Evolutionary conservation across 2,888 invertebrate genomes (phyloP).

Genomic region (Latrodectus hesperus): DNA sequence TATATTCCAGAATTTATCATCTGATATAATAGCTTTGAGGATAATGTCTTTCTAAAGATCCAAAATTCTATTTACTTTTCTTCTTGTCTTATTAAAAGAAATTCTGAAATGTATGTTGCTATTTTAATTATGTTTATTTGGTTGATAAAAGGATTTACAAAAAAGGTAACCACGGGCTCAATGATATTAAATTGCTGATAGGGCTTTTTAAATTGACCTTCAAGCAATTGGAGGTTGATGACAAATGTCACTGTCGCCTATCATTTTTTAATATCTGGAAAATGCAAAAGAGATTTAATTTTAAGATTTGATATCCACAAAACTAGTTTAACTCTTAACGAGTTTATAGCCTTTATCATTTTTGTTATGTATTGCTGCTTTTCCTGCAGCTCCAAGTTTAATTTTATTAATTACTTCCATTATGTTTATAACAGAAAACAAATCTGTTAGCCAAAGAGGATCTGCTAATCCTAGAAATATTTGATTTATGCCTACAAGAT

Average conservation of each 20-base stretch:
- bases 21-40: too few relatives aligned
- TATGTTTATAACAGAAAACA: too few relatives aligned
- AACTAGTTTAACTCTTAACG: slow-evolving; percentile 20
- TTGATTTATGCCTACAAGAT: background rate
- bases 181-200: slow-evolving; percentile 23
- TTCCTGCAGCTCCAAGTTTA: too few relatives aligned
- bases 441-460: background rate
- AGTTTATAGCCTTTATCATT: slow-evolving; percentile 10
- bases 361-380: background rate
- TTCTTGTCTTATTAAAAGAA: too few relatives aligned
- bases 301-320: slow-evolving; percentile 19
- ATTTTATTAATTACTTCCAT: too few relatives aligned
- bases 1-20: too few relatives aligned
- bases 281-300: slow-evolving; percentile 15
- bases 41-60: too few relatives aligned
- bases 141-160: too few relatives aligned
- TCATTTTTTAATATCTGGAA: slow-evolving; percentile 16
- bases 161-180: background rate
- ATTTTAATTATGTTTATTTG: too few relatives aligned
- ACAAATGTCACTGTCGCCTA: slow-evolving; percentile 13
- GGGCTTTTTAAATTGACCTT: slow-evolving; percentile 9
- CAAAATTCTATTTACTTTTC: too few relatives aligned
- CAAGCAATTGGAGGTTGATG: slow-evolving; percentile 8
- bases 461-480: background rate
- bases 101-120: background rate